These are phyloP conservation scores for Drosophila atripex DNA, from an alignment of 2,888 invertebrate genomes.

Conservation along the genomic window DNA sequence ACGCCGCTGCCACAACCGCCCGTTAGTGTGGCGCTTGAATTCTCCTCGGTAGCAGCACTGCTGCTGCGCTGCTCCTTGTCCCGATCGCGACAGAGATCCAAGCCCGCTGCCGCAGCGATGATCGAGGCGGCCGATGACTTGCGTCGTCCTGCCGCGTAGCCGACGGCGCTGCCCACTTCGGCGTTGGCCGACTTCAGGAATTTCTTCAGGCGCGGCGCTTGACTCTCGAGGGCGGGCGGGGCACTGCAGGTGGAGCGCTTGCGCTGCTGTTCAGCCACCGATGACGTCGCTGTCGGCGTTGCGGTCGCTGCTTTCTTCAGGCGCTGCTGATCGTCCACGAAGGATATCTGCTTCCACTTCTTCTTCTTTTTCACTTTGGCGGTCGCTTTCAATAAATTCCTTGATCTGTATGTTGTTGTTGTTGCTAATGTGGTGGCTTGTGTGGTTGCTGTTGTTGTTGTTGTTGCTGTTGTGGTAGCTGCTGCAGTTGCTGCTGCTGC, in stretches of 20 bases:
- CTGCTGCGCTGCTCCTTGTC: constrained; percentile 52
- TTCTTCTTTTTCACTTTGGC: constrained; percentile 80
- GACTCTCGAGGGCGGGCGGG: constrained; percentile 62
- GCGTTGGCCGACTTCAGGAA: constrained; percentile 47
- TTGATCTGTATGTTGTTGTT: constrained; percentile 60
- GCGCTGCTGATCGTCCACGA: constrained; percentile 62
- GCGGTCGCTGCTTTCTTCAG: constrained; percentile 35
- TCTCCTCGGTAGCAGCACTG: constrained; percentile 60
- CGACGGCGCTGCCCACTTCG: constrained; percentile 9
- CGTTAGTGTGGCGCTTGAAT: constrained; percentile 41
- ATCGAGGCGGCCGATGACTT: constrained; percentile 77
- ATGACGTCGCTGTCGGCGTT: constrained; percentile 22
- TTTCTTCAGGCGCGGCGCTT: constrained; percentile 58
- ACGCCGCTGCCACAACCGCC: constrained; percentile 45
- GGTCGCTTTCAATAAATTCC: constrained; percentile 75
- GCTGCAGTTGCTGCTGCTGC: constrained; percentile 24
- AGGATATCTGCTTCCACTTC: constrained; percentile 79
- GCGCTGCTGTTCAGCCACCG: constrained; percentile 43
- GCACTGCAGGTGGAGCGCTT: constrained; percentile 73
- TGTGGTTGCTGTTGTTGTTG: constrained; percentile 42
- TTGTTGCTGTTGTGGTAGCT: constrained; percentile 37
- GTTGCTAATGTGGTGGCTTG: constrained; percentile 25
- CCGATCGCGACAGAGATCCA: constrained; percentile 54
- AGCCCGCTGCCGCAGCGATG: constrained; percentile 68
- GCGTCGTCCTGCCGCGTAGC: constrained; percentile 51